Conservation (phyloP, 2,888 invertebrate genomes). For the Seira musarum region DNA sequence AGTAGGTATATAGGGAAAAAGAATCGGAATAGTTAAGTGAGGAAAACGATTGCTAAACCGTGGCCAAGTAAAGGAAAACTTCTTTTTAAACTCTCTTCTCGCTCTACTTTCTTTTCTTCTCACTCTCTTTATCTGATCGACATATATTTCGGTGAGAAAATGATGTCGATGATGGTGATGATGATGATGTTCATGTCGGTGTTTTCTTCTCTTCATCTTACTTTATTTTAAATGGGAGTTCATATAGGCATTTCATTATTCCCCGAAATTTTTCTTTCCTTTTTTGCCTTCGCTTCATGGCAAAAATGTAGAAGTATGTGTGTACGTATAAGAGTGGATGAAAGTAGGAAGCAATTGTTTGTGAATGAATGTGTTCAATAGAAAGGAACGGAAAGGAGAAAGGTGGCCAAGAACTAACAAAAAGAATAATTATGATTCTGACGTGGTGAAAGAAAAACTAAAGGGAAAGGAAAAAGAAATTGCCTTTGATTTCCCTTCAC, state of each 20-base stretch:
- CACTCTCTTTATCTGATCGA: slow-evolving; percentile 37
- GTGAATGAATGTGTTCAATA: slow-evolving; percentile 19
- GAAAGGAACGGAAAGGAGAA: neutral
- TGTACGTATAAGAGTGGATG: neutral
- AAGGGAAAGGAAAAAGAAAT: neutral
- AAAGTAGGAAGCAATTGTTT: slow-evolving; percentile 8
- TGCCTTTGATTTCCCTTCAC: neutral
- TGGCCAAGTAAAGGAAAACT: slow-evolving; percentile 24
- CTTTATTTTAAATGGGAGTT: slow-evolving; percentile 6
- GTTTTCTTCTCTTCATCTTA: neutral
- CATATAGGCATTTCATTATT: too few relatives aligned
- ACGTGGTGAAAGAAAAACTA: neutral
- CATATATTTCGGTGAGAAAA: slow-evolving; percentile 33
- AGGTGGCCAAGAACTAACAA: slow-evolving; percentile 21
- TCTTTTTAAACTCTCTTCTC: slow-evolving; percentile 27
- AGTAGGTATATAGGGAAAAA: slow-evolving; percentile 3
- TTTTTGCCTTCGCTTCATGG: too few relatives aligned
- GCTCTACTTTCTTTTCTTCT: slow-evolving; percentile 36
- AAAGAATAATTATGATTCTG: slow-evolving; percentile 17
- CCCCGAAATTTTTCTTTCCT: too few relatives aligned
- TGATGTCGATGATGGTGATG: slow-evolving; percentile 25
- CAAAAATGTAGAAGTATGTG: too few relatives aligned
- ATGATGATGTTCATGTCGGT: neutral
- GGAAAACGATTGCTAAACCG: slow-evolving; percentile 48
- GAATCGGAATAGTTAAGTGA: slow-evolving; percentile 32